Conservation (phyloP, 2,797 vertebrate genomes). For the Peromyscus nudipes region DNA sequence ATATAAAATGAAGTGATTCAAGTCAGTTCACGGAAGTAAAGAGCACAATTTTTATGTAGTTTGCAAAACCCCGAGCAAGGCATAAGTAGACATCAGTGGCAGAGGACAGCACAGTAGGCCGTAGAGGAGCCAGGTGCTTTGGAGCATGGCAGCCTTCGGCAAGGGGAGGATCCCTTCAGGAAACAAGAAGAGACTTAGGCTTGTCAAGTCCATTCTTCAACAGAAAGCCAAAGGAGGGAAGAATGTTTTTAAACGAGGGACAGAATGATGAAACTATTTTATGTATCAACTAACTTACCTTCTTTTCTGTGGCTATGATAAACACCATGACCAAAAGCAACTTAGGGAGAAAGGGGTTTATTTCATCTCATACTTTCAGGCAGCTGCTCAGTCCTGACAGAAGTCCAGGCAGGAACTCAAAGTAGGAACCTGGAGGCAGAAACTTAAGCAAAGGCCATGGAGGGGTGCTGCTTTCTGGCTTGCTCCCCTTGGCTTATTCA, state of each 20-base stretch:
- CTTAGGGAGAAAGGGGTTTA: not conserved
- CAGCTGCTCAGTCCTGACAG: not conserved
- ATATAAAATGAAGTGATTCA: not conserved
- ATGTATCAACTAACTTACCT: no score
- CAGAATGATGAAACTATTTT: not conserved
- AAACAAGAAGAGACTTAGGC: not conserved
- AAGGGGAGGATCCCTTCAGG: not conserved
- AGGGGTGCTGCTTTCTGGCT: not conserved
- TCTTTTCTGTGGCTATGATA: not conserved
- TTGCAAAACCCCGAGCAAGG: not conserved
- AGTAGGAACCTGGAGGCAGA: not conserved
- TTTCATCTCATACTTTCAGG: not conserved
- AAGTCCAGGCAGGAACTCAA: not conserved
- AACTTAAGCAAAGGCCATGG: not conserved
- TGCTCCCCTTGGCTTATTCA: not conserved
- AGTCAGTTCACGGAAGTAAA: not conserved
- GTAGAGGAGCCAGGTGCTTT: rapidly evolving
- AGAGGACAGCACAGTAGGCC: rapidly evolving
- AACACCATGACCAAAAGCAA: not conserved
- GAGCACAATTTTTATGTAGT: not conserved
- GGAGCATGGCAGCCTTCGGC: not conserved
- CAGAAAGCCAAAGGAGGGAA: not conserved
- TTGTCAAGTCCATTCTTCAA: not conserved
- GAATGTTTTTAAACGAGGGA: not conserved
- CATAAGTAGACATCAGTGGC: rapidly evolving